Evolutionary conservation across 2,888 invertebrate genomes (phyloP).

Genomic region (Sinodicranocentrus sp.): DNA sequence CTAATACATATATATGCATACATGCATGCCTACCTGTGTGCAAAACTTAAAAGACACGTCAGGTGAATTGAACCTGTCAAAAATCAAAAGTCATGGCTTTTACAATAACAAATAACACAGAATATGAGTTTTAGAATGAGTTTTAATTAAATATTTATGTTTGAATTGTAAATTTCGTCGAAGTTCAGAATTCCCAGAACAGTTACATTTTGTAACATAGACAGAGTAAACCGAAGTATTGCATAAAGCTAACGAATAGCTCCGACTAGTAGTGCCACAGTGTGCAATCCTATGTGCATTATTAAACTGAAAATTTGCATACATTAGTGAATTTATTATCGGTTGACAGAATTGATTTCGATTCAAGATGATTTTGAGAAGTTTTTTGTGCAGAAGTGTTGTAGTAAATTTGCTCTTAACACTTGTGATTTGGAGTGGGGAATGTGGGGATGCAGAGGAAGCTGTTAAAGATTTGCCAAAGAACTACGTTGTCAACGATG

Average conservation of each 20-base stretch:
- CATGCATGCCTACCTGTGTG: background rate
- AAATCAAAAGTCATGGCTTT: background rate
- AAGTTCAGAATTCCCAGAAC: no score
- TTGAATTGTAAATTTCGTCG: no score
- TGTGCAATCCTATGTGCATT: background rate
- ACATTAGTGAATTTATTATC: background rate
- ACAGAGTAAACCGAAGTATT: no score
- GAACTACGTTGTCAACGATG: conserved; percentile 75
- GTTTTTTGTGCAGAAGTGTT: background rate
- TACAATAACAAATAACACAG: no score
- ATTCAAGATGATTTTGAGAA: conserved; percentile 6
- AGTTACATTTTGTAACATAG: no score
- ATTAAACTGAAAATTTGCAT: background rate
- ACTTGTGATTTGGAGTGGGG: no score
- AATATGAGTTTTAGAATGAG: no score
- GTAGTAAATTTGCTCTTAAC: conserved; percentile 4
- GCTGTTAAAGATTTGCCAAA: conserved; percentile 55
- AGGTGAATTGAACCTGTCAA: conserved; percentile 37
- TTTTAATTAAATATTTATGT: no score
- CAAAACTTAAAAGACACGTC: conserved; percentile 51
- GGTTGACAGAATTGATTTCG: no score
- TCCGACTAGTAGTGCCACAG: no score
- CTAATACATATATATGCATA: background rate
- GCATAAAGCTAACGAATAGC: no score
- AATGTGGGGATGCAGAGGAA: conserved; percentile 59